These are phyloP conservation scores for Elaphurus davidianus DNA, from an alignment of 2,113 vertebrate species.

Conservation along the genomic window DNA sequence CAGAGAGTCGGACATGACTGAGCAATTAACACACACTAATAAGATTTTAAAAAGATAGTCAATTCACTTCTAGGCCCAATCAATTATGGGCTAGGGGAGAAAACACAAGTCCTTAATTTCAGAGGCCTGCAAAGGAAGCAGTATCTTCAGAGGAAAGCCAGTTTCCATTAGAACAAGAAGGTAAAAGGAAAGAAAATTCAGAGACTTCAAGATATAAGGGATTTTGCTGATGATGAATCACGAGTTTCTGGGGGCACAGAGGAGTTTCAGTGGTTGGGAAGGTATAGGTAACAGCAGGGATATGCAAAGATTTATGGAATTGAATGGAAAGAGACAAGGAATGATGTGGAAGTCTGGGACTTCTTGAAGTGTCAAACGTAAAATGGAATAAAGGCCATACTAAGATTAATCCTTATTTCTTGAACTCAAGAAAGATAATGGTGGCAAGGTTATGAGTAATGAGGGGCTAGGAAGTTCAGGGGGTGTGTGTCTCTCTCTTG, in stretches of 20 bases:
- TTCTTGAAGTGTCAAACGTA: not conserved
- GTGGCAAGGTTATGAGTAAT: not conserved
- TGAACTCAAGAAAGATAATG: not conserved
- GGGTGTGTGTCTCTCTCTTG: not conserved
- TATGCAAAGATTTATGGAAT: not conserved
- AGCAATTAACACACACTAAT: not conserved
- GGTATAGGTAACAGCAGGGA: not conserved
- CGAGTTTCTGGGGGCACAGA: not conserved
- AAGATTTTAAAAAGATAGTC: not conserved
- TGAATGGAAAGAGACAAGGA: not conserved
- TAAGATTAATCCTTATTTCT: not conserved
- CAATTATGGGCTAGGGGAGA: not conserved
- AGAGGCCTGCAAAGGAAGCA: not conserved
- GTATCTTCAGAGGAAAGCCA: not conserved
- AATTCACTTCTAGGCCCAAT: not conserved
- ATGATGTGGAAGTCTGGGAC: not conserved
- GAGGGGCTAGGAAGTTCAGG: not conserved
- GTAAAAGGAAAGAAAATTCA: not conserved
- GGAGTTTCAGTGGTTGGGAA: not conserved
- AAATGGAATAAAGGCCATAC: not conserved
- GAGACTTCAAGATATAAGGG: not conserved
- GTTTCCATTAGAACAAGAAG: slow-evolving; percentile 1
- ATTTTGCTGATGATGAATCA: not conserved
- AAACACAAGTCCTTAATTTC: not conserved
- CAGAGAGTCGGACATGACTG: not conserved